Conservation (phyloP, 2,113 vertebrate species). For the Sardina pilchardus region DNA sequence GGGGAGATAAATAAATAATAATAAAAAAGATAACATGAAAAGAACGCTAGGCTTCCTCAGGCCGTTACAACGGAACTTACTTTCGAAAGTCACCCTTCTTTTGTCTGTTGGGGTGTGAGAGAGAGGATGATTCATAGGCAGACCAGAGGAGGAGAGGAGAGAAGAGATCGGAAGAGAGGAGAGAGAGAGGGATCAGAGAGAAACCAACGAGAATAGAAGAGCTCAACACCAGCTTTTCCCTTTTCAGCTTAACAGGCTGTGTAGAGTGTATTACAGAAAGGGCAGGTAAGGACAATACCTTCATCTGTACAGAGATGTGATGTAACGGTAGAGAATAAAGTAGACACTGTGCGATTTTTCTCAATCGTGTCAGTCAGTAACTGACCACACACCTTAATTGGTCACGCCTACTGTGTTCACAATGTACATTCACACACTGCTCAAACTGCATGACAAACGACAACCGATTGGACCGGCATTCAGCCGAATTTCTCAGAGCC, state of each 20-base stretch:
- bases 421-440: no score
- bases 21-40: conserved; percentile 50
- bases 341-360: no score
- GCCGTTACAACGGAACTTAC: conserved; percentile 67
- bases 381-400: no score
- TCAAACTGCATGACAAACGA: no score
- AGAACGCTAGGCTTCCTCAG: conserved; percentile 53
- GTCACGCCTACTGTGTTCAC: no score
- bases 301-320: no score
- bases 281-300: not conserved
- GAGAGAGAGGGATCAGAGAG: not conserved
- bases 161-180: not conserved
- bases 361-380: no score
- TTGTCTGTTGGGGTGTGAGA: conserved; percentile 71
- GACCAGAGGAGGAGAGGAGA: conserved; percentile 5
- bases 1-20: conserved; percentile 52
- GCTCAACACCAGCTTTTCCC: not conserved
- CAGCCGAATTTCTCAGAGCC: no score
- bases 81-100: conserved; percentile 79
- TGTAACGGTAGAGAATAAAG: no score
- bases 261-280: not conserved
- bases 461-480: no score
- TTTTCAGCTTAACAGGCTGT: not conserved
- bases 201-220: not conserved
- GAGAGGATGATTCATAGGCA: conserved; percentile 36